Base-by-base conservation (phyloP, 2,888 invertebrate species). In the Caenorhabditis afra region DNA sequence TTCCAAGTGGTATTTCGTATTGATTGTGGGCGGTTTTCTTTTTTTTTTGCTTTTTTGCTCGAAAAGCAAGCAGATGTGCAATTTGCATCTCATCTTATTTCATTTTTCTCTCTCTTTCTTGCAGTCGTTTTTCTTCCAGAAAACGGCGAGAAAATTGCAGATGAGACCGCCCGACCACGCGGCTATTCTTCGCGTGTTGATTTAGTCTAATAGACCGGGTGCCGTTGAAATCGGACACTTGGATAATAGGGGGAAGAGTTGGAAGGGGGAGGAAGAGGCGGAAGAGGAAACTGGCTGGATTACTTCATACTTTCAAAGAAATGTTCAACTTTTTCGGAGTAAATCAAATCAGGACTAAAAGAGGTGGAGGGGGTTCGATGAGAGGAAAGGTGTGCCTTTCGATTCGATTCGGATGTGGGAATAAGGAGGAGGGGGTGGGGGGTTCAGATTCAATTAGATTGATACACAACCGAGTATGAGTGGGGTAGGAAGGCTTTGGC, bases 41-140 rank as follows among this genome's bases (percentile, higher is more conserved):
- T 44, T 12, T 41, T n/a, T n/a, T n/a, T n/a, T n/a, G n/a, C n/a
- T n/a, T 4, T 16, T 44, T 11, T 29, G 16, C 39, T 35, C 45
- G 23, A 29, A 59, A 41, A 61, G 20, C 41, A 49, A 37, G 49
- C 22, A 49, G 12, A 55, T 71, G 47, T 62, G 73, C 61, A 73
- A 73, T 73, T 73, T 73, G 73, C 73, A 73, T 73, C 58, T 64
- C 57, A 73, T 73, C 64, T 73, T 57, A 73, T 73, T 73, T 57
- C 23, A 39, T 47, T 14, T 47, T 47, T 47, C n/a, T 47, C 3
- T 47, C 20, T 47, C 10, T 14, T 16, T 47, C 8, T n/a, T n/a
- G n/a, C n/a, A n/a, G n/a, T n/a, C 20, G 4, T 18, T 4, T 1
- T 50, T 39, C 35, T 23, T 23, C n/a, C 16, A 20, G 41, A 14